Conservation (phyloP, 2,113 vertebrate species). For the Rhinoptilus africanus region DNA sequence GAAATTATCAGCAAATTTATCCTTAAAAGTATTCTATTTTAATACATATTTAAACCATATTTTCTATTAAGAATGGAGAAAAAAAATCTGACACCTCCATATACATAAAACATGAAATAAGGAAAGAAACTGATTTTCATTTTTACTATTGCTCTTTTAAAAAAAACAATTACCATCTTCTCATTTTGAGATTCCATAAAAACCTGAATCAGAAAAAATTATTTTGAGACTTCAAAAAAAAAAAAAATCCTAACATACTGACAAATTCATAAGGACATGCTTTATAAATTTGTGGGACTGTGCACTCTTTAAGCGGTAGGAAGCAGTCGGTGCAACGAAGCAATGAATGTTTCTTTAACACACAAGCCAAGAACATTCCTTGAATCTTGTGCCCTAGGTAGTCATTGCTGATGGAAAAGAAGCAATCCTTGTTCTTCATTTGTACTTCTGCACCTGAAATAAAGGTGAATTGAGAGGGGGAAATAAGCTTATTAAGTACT, state of each 20-base stretch:
- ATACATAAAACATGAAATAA: neutral
- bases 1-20: neutral
- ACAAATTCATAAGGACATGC: neutral
- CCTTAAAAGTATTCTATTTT: neutral
- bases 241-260: neutral
- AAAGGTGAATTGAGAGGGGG: neutral
- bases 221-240: neutral
- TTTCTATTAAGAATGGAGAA: neutral
- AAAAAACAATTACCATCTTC: neutral
- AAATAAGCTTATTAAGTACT: neutral
- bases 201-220: neutral
- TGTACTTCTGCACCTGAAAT: neutral
- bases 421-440: neutral
- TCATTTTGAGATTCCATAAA: neutral
- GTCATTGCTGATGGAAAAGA: neutral
- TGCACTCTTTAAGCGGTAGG: neutral
- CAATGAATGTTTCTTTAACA: neutral
- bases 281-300: neutral
- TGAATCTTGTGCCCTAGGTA: neutral
- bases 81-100: neutral
- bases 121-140: neutral
- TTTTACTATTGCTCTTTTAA: neutral
- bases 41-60: neutral
- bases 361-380: neutral
- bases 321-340: neutral